Percentiles rank a stretch among this genome's conserved stretches.
phyloP scores from a whole-genome alignment of 1,140 invertebrate genomes.

The Linepithema humile region DNA sequence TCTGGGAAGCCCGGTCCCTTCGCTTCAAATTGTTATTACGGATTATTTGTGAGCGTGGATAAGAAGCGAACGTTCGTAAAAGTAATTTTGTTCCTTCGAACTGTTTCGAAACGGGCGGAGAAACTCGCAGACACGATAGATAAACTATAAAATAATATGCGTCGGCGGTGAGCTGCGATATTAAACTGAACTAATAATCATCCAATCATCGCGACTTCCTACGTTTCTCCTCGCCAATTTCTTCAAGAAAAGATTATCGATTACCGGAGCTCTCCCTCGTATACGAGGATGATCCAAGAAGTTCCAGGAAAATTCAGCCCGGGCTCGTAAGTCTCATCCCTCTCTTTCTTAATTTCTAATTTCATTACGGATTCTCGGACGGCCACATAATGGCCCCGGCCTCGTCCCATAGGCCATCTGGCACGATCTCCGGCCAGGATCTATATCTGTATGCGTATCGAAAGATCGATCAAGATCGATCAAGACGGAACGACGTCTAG shows the following conservation, averaged over 20 bases:
- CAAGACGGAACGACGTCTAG: constrained; percentile 67
- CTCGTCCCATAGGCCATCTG: constrained; percentile 80
- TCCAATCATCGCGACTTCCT: not conserved
- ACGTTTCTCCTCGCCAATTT: not conserved
- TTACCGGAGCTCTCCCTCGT: not conserved
- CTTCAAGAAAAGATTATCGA: not conserved
- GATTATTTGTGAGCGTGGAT: not conserved
- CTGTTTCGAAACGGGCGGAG: not conserved
- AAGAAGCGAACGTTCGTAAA: not conserved
- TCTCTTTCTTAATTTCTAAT: constrained; percentile 73
- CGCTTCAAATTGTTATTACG: not conserved
- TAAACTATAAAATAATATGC: too few species aligned
- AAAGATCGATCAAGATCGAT: constrained; percentile 74
- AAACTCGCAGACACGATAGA: too few species aligned
- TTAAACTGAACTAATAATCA: constrained; percentile 8
- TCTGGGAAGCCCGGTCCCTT: not conserved
- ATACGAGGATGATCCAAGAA: constrained; percentile 1
- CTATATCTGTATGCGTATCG: constrained; percentile 74
- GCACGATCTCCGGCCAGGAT: constrained; percentile 72
- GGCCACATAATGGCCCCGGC: constrained; percentile 72
- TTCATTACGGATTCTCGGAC: constrained; percentile 76
- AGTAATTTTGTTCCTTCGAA: not conserved
- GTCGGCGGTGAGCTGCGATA: not conserved
- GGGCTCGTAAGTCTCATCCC: not conserved
- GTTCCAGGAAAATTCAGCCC: constrained; percentile 66